Percentiles rank a stretch among this genome's conserved stretches.
phyloP scores from a whole-genome alignment of 2,797 vertebrate species.

The Artibeus lituratus region DNA sequence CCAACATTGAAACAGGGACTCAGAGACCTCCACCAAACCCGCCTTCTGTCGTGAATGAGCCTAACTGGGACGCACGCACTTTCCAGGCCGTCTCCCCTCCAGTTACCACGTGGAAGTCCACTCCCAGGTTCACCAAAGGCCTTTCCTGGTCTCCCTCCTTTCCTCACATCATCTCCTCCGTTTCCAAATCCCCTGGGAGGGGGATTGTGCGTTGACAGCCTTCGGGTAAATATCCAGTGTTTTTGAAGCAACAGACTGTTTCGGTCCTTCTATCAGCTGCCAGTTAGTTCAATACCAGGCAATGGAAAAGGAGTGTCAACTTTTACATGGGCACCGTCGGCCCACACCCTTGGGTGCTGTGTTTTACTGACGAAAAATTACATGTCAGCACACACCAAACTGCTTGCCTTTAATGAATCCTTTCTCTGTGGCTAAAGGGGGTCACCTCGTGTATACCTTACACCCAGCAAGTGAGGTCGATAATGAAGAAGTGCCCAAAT shows the following conservation, averaged over 20 bases:
- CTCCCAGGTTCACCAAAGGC: background rate
- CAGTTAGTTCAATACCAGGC: slow-evolving; percentile 21
- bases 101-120: fast-evolving
- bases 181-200: background rate
- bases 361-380: background rate
- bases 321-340: background rate
- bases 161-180: background rate
- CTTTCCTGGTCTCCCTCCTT: background rate
- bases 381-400: background rate
- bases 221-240: background rate
- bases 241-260: background rate
- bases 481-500: slow-evolving; percentile 49
- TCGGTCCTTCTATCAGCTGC: background rate
- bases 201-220: background rate
- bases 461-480: background rate
- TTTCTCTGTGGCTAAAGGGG: background rate
- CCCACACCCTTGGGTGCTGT: background rate
- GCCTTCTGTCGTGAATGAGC: background rate
- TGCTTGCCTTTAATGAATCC: background rate
- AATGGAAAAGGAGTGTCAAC: background rate
- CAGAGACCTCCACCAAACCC: background rate
- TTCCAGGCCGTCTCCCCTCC: background rate
- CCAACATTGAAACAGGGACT: background rate
- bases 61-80: background rate
- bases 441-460: background rate